Conservation (phyloP, 2,113 vertebrate genomes). For the Thalassarche chlororhynchos region DNA sequence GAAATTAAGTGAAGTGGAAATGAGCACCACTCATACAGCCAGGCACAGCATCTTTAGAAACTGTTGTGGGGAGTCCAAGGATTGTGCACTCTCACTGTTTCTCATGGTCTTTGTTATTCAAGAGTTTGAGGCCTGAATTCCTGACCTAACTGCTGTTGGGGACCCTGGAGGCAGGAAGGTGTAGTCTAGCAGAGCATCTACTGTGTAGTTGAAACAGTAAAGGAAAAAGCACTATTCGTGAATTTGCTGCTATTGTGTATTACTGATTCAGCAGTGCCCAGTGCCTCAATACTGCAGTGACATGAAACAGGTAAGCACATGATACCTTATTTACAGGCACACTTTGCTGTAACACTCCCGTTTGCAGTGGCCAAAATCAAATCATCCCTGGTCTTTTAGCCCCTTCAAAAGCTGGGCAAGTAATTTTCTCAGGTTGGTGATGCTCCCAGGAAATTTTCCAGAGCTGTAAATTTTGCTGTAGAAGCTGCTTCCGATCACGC, state of each 20-base stretch:
- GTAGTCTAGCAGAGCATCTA: background rate
- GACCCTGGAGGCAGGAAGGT: background rate
- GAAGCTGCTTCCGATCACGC: background rate
- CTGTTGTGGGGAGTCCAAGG: no score
- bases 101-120: background rate
- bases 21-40: background rate
- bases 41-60: background rate
- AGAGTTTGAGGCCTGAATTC: background rate
- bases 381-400: background rate
- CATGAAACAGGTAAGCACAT: background rate
- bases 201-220: background rate
- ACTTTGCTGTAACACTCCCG: fast-evolving
- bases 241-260: background rate
- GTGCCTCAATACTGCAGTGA: background rate
- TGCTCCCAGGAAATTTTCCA: background rate
- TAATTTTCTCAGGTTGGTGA: background rate
- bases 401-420: background rate
- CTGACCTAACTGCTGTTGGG: background rate
- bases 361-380: background rate
- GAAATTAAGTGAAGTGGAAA: background rate
- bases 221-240: background rate
- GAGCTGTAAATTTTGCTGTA: background rate
- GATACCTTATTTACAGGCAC: background rate
- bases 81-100: background rate
- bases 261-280: background rate